Conservation (phyloP, 2,888 invertebrate species). For the Microchrysa polita region DNA sequence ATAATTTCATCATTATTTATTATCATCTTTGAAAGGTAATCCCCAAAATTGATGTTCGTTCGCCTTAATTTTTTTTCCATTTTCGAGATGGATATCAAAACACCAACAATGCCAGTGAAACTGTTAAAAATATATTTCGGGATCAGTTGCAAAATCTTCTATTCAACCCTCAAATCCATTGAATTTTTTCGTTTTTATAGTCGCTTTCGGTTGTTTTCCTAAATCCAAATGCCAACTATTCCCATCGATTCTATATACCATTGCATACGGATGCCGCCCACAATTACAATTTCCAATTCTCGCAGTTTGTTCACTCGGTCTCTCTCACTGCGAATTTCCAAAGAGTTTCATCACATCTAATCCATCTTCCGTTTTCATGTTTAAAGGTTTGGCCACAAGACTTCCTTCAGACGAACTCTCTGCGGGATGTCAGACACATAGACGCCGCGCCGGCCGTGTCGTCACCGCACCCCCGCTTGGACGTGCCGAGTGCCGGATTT, state of each 20-base stretch:
- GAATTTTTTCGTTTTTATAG: slow-evolving; percentile 1
- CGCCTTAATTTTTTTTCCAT: too few relatives aligned
- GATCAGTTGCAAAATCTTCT: too few relatives aligned
- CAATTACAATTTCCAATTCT: slow-evolving; percentile 35
- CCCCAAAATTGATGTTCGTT: too few relatives aligned
- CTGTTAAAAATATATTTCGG: too few relatives aligned
- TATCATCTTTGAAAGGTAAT: too few relatives aligned
- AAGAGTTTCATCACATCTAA: slow-evolving; percentile 38
- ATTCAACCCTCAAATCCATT: too few relatives aligned
- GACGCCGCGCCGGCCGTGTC: too few relatives aligned
- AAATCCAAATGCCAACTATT: slow-evolving; percentile 7
- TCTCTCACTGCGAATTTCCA: slow-evolving; percentile 30
- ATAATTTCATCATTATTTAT: too few relatives aligned
- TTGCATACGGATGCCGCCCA: too few relatives aligned
- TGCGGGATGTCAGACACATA: neutral
- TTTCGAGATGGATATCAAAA: too few relatives aligned
- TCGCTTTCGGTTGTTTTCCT: slow-evolving; percentile 1
- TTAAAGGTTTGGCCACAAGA: slow-evolving; percentile 30
- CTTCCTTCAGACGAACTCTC: slow-evolving; percentile 15
- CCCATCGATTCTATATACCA: slow-evolving; percentile 34
- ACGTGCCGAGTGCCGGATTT: slow-evolving; percentile 34
- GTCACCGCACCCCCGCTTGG: neutral
- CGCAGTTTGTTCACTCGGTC: slow-evolving; percentile 33
- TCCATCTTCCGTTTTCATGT: slow-evolving; percentile 39
- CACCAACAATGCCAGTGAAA: too few relatives aligned